A percentile compares a stretch with the other conserved stretches of the same genome.
Evolutionary conservation across 2,113 vertebrate species (phyloP).

Genomic region (Chionodraco myersi): DNA sequence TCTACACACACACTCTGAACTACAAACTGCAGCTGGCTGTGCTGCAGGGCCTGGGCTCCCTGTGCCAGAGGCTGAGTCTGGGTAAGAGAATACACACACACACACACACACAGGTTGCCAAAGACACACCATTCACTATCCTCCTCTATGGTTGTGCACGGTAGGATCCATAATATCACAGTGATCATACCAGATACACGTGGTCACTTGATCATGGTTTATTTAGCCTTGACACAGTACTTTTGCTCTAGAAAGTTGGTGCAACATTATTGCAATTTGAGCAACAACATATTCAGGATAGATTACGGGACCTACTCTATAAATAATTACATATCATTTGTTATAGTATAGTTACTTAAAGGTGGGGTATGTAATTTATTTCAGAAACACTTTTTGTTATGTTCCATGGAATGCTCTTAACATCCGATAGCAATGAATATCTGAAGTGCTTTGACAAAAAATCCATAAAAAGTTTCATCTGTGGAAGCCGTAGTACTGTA

Average conservation of each 20-base stretch:
- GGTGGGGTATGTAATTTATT: too few species aligned
- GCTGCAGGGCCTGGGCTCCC: slow-evolving; percentile 90
- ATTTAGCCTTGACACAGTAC: not conserved
- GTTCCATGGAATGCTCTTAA: too few species aligned
- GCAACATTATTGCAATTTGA: not conserved
- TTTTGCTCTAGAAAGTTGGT: not conserved
- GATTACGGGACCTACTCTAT: too few species aligned
- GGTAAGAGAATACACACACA: slow-evolving; percentile 80
- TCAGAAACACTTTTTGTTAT: too few species aligned
- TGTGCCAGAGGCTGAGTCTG: slow-evolving; percentile 88
- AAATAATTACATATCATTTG: too few species aligned
- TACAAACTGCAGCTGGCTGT: slow-evolving; percentile 94
- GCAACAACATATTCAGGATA: not conserved
- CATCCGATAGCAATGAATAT: too few species aligned
- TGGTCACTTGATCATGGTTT: not conserved
- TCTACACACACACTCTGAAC: slow-evolving; percentile 90
- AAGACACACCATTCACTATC: not conserved
- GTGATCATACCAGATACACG: not conserved
- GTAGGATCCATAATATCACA: not conserved
- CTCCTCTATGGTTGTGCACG: too few species aligned
- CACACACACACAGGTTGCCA: not conserved
- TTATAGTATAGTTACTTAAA: too few species aligned
- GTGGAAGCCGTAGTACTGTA: too few species aligned
- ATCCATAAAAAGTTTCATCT: too few species aligned
- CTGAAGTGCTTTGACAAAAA: too few species aligned